Evolutionary conservation across 2,888 invertebrate species (phyloP), one percentile per base, ranked within the genome.

Genomic region (Nasonovia ribisnigri): DNA sequence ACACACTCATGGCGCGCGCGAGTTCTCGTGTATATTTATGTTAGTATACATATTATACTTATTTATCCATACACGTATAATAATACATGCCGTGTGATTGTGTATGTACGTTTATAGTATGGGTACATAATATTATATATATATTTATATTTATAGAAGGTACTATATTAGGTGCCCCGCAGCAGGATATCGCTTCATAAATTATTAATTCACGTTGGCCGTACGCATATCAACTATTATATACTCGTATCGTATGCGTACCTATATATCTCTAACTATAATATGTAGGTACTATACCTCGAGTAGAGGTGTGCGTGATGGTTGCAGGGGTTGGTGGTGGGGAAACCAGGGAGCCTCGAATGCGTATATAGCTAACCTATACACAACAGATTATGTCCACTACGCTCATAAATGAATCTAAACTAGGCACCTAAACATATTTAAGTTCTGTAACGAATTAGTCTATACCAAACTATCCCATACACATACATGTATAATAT

Each of bases 151-250:
- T 26, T 51, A 46, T 84, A 48, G 54, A 57, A 60, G 29, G 67
- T 43, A 90, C 84, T 67, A 46, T 92, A 67, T 88, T 88, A 67
- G 87, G 48, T 48, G 36, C 36, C 67, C 88, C 87, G 67, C 92
- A 88, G 88, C 87, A 46, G 87, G 92, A 87, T 51, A 92, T 92
- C 88, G 67, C 36, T 88, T 88, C 67, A 88, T 88, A 88, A 92
- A 88, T 92, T 51, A 92, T 88, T 67, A 90, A 90, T 77, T 77
- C 54, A 42, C 36, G 48, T 90, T 24, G 24, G 36, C 48, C n/a
- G 77, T 67, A 90, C 67, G 60, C 46, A 46, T 24, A 46, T n/a
- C 36, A 6, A 60, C 89, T 42, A n/a, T 67, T 67, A n/a, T 67
- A 67, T 20, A 20, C 77, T 20, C 77, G 36, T 36, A 36, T 42